Base-by-base conservation (phyloP, 1,140 invertebrate species). In the Drosophila kurseongensis region DNA sequence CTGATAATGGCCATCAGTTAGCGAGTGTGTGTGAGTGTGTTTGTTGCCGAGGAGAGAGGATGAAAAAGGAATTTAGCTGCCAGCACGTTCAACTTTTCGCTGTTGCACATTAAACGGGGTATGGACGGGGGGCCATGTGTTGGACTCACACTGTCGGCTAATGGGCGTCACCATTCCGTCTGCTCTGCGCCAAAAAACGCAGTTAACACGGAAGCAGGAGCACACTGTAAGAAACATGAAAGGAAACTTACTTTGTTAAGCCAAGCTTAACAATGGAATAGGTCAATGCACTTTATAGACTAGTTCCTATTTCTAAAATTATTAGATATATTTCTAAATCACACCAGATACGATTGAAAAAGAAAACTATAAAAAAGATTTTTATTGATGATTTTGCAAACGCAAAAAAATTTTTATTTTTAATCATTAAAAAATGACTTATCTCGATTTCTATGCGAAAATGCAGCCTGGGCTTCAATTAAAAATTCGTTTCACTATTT, bases 1-100 rank as follows among this genome's bases (percentile, higher is more conserved):
- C 84, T 84, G 84, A 89, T 89, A 89, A 89, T 89, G 76, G 84
- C 62, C 80, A 84, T 74, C 79, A 67, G 58, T 57, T 74, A 42
- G 76, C 44, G 44, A 52, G 52, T 56, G 61, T 45, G 60, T 71
- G 54, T 29, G 52, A 27, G 40, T 40, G 18, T 59, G 80, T 67
- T 48, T 63, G 56, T 45, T 77, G 75, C 55, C 63, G 57, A 58
- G 47, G 16, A 36, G 67, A 67, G 57, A 50, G 57, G 63, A 41
- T 67, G 62, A 45, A 61, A 73, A 55, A 58, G 51, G 59, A 60
- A 62, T 75, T 78, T 52, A 65, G 54, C 45, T 65, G 48, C 44
- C 55, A 74, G 48, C 82, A 88, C 71, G 78, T 79, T 72, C 79
- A 79, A 86, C 82, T 78, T 86, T 80, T 78, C 62, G 63, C 58